phyloP scores from a whole-genome alignment of 2,888 invertebrate genomes.

The Nephrotoma guestfalica region DNA sequence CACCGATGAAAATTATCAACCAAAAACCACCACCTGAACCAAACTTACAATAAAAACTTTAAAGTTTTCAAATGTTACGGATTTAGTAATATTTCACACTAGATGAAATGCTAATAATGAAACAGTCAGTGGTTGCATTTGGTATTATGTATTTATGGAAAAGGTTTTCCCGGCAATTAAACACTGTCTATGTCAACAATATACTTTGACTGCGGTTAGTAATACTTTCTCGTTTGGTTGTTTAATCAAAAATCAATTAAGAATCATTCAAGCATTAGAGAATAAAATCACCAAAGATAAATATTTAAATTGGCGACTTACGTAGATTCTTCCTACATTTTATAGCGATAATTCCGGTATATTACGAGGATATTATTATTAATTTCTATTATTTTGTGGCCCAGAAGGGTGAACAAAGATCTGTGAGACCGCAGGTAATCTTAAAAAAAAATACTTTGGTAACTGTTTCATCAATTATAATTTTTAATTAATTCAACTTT shows the following conservation, averaged over 20 bases:
- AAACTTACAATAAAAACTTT: too few species aligned
- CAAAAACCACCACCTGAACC: too few species aligned
- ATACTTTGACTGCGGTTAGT: background rate
- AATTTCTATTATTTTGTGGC: background rate
- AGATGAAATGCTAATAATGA: too few species aligned
- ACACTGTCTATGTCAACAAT: too few species aligned
- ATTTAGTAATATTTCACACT: too few species aligned
- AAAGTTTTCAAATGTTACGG: too few species aligned
- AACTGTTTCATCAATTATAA: background rate
- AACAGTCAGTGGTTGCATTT: too few species aligned
- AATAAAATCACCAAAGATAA: background rate
- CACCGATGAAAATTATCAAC: too few species aligned
- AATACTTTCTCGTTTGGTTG: background rate
- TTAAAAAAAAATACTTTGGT: background rate
- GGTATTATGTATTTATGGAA: too few species aligned
- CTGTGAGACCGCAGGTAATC: background rate
- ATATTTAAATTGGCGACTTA: background rate
- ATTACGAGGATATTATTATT: too few species aligned
- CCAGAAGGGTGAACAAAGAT: background rate
- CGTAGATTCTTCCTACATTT: background rate
- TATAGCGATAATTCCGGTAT: too few species aligned
- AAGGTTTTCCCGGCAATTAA: too few species aligned
- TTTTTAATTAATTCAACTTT: background rate
- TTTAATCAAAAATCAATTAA: background rate
- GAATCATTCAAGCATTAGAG: background rate